Conservation (phyloP, 2,113 vertebrate species). For the Dascyllus trimaculatus region DNA sequence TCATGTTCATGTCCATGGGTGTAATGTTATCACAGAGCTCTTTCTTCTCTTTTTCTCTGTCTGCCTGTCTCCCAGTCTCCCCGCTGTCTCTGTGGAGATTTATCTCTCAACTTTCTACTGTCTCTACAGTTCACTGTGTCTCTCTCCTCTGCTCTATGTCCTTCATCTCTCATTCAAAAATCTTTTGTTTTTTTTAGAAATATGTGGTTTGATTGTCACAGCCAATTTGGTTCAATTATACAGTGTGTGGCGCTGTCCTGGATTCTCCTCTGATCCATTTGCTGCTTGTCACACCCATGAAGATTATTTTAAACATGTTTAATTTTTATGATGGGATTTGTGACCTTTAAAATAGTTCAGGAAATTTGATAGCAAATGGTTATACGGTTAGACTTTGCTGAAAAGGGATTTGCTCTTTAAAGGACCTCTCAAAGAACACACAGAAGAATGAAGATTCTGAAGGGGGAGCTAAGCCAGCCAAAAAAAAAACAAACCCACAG, state of each 20-base stretch:
- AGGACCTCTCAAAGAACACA: background rate
- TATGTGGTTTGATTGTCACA: background rate
- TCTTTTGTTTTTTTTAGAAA: background rate
- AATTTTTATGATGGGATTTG: background rate
- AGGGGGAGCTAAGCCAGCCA: background rate
- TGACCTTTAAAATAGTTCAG: background rate
- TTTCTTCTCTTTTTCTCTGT: conserved; percentile 37
- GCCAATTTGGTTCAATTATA: background rate
- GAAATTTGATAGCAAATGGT: background rate
- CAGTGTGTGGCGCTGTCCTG: background rate
- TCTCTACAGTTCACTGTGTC: conserved; percentile 5
- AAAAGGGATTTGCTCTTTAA: background rate
- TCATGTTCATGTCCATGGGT: conserved; percentile 57
- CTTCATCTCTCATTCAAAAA: background rate
- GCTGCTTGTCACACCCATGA: background rate
- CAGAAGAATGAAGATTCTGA: background rate
- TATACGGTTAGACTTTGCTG: background rate
- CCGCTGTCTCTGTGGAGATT: conserved; percentile 40
- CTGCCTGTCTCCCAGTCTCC: conserved; percentile 40
- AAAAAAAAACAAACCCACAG: background rate
- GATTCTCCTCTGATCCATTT: conserved; percentile 9
- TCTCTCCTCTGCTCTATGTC: background rate
- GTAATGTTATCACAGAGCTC: conserved; percentile 54
- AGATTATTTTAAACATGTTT: background rate
- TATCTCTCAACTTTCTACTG: conserved; percentile 19